These are phyloP conservation scores for Mimas tiliae DNA, from an alignment of 2,888 invertebrate genomes.

Conservation along the genomic window DNA sequence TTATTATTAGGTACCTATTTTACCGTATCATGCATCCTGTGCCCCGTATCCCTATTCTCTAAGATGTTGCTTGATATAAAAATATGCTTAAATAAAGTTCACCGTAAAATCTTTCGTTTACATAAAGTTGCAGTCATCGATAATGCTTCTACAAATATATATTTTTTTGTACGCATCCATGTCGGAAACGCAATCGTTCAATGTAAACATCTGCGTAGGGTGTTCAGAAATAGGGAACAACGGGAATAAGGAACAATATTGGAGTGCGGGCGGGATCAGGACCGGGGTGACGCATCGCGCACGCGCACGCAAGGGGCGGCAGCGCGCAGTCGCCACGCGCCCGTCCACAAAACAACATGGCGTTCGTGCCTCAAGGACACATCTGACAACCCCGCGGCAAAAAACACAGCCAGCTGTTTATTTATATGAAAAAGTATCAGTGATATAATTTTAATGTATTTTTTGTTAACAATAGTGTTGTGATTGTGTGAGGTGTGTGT, in stretches of 20 bases:
- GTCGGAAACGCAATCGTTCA: conserved; percentile 12
- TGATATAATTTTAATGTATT: conserved; percentile 35
- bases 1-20: too few relatives aligned
- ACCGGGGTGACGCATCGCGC: conserved; percentile 75
- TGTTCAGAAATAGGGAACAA: conserved; percentile 43
- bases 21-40: too few relatives aligned
- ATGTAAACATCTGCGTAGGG: conserved; percentile 33
- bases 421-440: conserved; percentile 45
- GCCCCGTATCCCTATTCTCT: too few relatives aligned
- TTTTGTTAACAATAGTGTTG: conserved; percentile 38
- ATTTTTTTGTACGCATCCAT: conserved; percentile 13
- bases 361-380: conserved; percentile 76
- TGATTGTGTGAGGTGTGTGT: conserved; percentile 56
- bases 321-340: conserved; percentile 82
- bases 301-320: conserved; percentile 69
- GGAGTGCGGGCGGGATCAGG: conserved; percentile 34
- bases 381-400: conserved; percentile 70
- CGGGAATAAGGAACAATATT: conserved; percentile 48
- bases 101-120: not conserved
- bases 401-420: conserved; percentile 44
- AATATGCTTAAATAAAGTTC: too few relatives aligned
- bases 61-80: too few relatives aligned
- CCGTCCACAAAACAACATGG: conserved; percentile 76
- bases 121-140: not conserved
- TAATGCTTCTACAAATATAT: conserved; percentile 5